Conservation (phyloP, 2,888 invertebrate genomes). For the Aspidapion aeneum region DNA sequence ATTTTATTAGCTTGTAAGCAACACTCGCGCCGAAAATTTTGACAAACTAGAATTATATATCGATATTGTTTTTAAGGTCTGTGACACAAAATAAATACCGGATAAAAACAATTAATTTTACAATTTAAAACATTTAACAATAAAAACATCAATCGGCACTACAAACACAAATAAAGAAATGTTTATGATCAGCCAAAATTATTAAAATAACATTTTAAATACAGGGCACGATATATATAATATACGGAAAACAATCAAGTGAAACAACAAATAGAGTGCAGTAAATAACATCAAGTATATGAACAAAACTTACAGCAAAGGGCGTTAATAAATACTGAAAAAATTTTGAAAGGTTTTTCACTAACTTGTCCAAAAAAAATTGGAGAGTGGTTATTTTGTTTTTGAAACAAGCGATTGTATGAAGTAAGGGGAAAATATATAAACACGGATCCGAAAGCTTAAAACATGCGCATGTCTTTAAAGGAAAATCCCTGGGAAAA, state of each 20-base stretch:
- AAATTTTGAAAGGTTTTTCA: slow-evolving; percentile 41
- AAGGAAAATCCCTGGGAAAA: slow-evolving; percentile 17
- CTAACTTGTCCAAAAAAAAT: slow-evolving; percentile 19
- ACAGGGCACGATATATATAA: slow-evolving; percentile 29
- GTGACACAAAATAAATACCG: no score
- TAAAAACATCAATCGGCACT: slow-evolving; percentile 33
- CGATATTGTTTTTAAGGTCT: no score
- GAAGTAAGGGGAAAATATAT: slow-evolving; percentile 15
- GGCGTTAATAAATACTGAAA: slow-evolving; percentile 42
- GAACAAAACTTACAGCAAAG: slow-evolving; percentile 42
- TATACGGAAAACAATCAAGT: slow-evolving; percentile 29
- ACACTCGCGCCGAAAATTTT: slow-evolving; percentile 33
- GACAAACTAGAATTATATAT: background rate
- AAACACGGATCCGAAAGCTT: background rate
- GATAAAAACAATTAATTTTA: no score
- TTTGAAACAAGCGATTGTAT: slow-evolving; percentile 18
- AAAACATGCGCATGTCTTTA: slow-evolving; percentile 21
- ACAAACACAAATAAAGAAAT: slow-evolving; percentile 24
- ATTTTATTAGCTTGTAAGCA: slow-evolving; percentile 34
- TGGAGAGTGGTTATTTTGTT: slow-evolving; percentile 18
- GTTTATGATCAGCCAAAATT: slow-evolving; percentile 28
- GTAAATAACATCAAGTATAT: slow-evolving; percentile 36
- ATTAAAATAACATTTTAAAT: slow-evolving; percentile 33
- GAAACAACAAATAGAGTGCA: slow-evolving; percentile 42
- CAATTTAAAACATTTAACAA: slow-evolving; percentile 27